These are phyloP conservation scores for Eurystomus glaucurus DNA, from an alignment of 2,797 vertebrate species.

Conservation along the genomic window DNA sequence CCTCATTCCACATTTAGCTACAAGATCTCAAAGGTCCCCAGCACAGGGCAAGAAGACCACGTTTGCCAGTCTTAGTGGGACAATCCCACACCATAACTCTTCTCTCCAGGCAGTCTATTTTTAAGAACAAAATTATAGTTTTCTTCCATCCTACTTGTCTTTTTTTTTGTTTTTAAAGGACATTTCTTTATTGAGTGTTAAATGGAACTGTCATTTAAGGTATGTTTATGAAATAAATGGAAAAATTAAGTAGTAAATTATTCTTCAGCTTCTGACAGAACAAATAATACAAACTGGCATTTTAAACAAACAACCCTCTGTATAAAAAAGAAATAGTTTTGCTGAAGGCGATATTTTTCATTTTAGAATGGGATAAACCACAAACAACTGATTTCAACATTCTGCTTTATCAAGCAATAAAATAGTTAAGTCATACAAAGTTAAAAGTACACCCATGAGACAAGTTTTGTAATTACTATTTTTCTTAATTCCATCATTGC, in stretches of 20 bases:
- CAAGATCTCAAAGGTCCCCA: neutral
- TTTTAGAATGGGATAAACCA: neutral
- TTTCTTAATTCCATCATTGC: neutral
- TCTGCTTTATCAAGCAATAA: neutral
- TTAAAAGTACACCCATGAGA: neutral
- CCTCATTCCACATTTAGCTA: neutral
- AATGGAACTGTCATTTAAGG: neutral
- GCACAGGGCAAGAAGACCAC: neutral
- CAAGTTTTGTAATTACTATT: neutral
- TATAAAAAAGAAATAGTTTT: neutral
- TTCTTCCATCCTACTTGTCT: neutral
- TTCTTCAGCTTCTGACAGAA: neutral
- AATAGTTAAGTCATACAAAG: neutral
- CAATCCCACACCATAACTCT: neutral
- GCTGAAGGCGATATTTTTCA: neutral
- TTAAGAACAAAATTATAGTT: neutral
- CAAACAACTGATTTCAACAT: neutral
- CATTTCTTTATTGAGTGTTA: neutral
- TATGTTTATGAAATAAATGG: neutral
- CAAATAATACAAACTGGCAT: neutral
- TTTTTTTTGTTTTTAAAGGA: neutral
- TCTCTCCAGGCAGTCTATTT: neutral
- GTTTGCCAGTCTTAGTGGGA: neutral
- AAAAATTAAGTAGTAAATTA: neutral
- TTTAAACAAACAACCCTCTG: neutral